Evolutionary conservation across 2,888 invertebrate genomes (phyloP).

Genomic region (Pantelozetes paolii): DNA sequence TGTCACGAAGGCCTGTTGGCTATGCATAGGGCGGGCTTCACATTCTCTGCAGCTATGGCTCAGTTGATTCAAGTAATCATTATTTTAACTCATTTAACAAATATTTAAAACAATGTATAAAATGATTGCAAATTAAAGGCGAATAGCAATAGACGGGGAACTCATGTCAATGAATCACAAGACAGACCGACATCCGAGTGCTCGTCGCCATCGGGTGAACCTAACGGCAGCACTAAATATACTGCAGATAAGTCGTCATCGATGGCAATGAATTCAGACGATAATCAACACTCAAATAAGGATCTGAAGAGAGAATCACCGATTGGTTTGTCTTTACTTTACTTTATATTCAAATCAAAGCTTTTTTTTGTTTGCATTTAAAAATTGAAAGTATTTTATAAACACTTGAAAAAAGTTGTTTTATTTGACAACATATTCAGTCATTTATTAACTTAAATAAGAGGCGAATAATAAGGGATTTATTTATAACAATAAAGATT

Average conservation of each 20-base stretch:
- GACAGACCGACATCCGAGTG: conserved; percentile 24
- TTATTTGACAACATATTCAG: neutral
- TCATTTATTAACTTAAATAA: neutral
- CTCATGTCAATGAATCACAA: neutral
- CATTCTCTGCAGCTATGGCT: conserved; percentile 49
- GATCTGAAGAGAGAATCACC: neutral
- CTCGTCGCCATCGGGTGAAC: conserved; percentile 24
- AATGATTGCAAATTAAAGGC: neutral
- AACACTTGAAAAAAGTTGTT: too few relatives aligned
- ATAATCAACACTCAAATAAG: neutral
- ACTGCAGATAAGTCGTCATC: neutral
- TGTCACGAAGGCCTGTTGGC: conserved; percentile 57
- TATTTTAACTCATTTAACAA: neutral
- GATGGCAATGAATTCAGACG: neutral
- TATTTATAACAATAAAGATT: neutral
- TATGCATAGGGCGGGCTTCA: conserved; percentile 49
- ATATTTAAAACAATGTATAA: neutral
- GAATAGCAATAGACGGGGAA: neutral
- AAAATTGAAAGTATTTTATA: too few relatives aligned
- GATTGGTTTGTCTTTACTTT: neutral
- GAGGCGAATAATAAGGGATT: neutral
- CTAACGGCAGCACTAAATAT: neutral
- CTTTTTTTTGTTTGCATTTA: too few relatives aligned
- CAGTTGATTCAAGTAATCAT: conserved; percentile 43
- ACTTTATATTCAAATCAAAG: too few relatives aligned